A percentile compares a stretch with the other conserved stretches of the same genome.
These are phyloP conservation scores for Xenus cinereus DNA, from an alignment of 2,113 vertebrate genomes.

Conservation along the genomic window DNA sequence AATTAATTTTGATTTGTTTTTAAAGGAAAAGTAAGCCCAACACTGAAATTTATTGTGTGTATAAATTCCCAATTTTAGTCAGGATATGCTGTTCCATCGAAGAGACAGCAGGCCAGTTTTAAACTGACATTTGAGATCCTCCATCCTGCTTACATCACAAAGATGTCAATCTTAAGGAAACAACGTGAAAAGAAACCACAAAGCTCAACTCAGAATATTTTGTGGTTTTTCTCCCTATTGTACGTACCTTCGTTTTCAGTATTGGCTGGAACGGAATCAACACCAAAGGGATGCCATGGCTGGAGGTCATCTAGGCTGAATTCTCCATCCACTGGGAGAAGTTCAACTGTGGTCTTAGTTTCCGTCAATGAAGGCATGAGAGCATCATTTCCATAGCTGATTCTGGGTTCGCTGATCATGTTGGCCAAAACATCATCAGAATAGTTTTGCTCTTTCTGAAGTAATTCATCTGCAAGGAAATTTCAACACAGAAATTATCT, in stretches of 20 bases:
- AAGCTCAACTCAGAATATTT: not conserved
- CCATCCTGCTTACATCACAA: not conserved
- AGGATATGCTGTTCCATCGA: not conserved
- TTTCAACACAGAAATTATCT: not conserved
- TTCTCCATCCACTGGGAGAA: constrained; percentile 85
- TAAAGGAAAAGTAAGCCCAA: not conserved
- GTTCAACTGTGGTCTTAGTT: constrained; percentile 89
- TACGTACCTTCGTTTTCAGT: constrained; percentile 92
- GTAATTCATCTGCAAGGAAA: constrained; percentile 84
- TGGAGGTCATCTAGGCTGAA: constrained; percentile 87
- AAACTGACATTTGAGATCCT: not conserved
- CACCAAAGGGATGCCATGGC: constrained; percentile 92
- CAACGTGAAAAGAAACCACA: not conserved
- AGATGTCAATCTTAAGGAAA: not conserved
- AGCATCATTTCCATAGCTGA: constrained; percentile 97
- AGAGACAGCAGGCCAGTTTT: not conserved
- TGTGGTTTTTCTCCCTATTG: not conserved
- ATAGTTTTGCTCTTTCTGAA: constrained; percentile 94
- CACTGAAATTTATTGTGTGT: not conserved
- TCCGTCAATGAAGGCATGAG: constrained; percentile 93
- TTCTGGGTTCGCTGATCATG: constrained; percentile 90
- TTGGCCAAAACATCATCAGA: constrained; percentile 93
- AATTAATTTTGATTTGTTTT: not conserved
- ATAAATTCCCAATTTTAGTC: not conserved
- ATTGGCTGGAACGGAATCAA: constrained; percentile 90